Conservation (phyloP, 2,113 vertebrate genomes). For the Rhombomys opimus region DNA sequence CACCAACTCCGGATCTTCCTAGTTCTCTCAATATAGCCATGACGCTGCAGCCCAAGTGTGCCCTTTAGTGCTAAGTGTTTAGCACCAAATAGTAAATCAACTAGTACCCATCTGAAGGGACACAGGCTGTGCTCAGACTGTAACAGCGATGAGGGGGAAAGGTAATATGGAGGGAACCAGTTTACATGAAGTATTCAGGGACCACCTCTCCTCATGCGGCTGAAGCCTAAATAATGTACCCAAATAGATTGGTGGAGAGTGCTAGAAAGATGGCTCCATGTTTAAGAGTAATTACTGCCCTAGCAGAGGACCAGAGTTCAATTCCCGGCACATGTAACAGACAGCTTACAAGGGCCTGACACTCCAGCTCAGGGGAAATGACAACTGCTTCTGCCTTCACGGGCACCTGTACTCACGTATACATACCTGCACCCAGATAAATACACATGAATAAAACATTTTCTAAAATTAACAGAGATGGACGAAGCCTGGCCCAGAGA, state of each 20-base stretch:
- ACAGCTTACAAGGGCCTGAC: neutral
- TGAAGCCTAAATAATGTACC: neutral
- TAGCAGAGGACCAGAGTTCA: neutral
- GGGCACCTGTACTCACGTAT: neutral
- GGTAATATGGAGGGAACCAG: neutral
- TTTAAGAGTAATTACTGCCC: neutral
- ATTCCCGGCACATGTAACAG: neutral
- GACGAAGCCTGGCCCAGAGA: neutral
- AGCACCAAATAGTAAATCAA: neutral
- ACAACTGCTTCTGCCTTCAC: no score
- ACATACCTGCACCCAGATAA: no score
- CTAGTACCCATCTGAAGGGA: neutral
- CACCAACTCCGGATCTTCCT: neutral
- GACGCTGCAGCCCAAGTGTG: neutral
- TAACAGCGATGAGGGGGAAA: neutral
- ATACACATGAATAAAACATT: neutral
- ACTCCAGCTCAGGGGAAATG: neutral
- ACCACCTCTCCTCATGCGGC: neutral
- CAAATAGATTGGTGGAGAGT: neutral
- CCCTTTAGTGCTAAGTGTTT: neutral
- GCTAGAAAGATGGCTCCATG: neutral
- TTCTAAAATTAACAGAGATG: neutral
- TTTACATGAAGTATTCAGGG: neutral
- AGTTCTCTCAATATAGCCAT: neutral
- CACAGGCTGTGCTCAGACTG: neutral